Evolutionary conservation across 2,113 vertebrate species (phyloP), one percentile per base, ranked within the genome.

Genomic region (Scolopax mira): DNA sequence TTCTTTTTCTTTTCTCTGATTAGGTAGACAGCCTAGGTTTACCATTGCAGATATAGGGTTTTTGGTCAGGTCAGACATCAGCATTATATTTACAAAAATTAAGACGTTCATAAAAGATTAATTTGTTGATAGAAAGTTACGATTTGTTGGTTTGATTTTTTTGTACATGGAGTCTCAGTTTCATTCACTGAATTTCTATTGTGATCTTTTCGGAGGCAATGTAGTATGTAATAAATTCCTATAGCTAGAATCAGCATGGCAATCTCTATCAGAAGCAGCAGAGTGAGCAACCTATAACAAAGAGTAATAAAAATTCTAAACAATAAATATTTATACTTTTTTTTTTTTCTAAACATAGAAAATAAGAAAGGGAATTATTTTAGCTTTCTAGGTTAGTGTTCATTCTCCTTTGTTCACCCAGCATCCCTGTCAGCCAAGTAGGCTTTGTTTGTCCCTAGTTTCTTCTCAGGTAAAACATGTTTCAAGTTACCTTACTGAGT

Each of bases 131-230:
- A 72, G 39, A 57, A 72, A 81, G 46, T 28, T 37, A 62, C 3
- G 2, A 3, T 35, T 44, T 70, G 7, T 3, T 52, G 13, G 1
- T 5, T 23, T 23, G 9, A 1, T 7, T 25, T 11, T 11, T 11
- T 84, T 91, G 67, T 19, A 27, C 5, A 4, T 11, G 14, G 5
- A 54, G 1, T 64, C 11, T 49, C 18, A 52, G 1, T 21, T 84
- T 88, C 15, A 71, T 46, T 64, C 19, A 37, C 17, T 64, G 30
- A 71, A 41, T 81, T 73, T 74, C 16, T 67, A 9, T 13, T 61
- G 19, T n/a, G 19, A 69, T 75, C 8, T 9, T 75, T 67, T 48
- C 65, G 30, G 27, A 88, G 19, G 4, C 15, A 92, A 71, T 58
- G 31, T 3, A 65, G 17, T 4, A 49, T 37, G 10, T 27, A 48